Evolutionary conservation across 2,888 invertebrate genomes (phyloP), one percentile per base, ranked within the genome.

Genomic region (Nematopogon swammerdamellus): DNA sequence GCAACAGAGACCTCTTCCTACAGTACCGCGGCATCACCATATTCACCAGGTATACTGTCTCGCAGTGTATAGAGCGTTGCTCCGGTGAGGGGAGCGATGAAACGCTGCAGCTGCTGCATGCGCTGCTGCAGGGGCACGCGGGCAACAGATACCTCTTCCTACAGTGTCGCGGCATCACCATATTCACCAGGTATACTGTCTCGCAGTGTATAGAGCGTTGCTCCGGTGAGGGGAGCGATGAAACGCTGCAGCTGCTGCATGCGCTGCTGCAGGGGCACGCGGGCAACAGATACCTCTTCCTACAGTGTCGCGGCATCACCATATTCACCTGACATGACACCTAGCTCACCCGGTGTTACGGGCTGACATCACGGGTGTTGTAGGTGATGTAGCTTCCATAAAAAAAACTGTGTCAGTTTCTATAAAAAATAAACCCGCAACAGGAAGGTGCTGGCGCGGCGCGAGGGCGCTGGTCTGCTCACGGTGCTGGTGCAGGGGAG

Each of bases 151-250:
- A 62, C 36, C 50, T 68, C 25, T 77, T 76, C 54, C 44, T 71
- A 4, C 58, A 69, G 20, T 58, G 60, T 47, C 60, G 68, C 20
- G 79, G 79, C n/a, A 54, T 65, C 36, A 45, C 56, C 2, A 58
- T 76, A 29, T 75, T 79, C 55, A 62, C 60, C 8, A 72, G 70
- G 79, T 74, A 42, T 14, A 36, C 36, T 36, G 11, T 36, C 36
- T 36, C n/a, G 25, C 25, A n/a, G n/a, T 25, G 8, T 25, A 25
- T 6, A 25, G 25, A 25, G 25, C 25, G 4, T 25, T 6, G 25
- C 4, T 25, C 4, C 8, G 4, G 25, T 25, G 8, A 6, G 25
- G 25, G 25, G 5, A 25, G 8, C 4, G 25, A 25, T 6, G 25
- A 6, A 25, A 8, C 25, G 25, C 25, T 8, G 5, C 25, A 25